Percentiles rank a stretch among this genome's conserved stretches.
Conservation (phyloP, 2,888 invertebrate genomes). For the Caenorhabditis parvicauda region DNA sequence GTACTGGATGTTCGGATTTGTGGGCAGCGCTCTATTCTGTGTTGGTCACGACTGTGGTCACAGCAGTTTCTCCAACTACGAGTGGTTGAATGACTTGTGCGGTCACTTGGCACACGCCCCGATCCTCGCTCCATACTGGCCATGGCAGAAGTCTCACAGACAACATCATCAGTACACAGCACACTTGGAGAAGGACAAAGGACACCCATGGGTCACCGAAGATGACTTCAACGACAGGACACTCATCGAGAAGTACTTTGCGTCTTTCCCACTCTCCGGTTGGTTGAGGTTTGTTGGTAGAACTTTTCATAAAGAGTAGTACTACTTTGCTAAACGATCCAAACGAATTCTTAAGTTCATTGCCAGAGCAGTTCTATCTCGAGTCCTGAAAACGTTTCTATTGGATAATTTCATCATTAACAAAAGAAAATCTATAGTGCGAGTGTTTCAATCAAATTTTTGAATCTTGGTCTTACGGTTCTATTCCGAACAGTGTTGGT, state of each 20-base stretch:
- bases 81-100: slow-evolving; percentile 51
- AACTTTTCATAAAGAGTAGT: not conserved
- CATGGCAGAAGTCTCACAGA: slow-evolving; percentile 55
- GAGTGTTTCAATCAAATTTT: too few relatives aligned
- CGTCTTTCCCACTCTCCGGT: slow-evolving; percentile 53
- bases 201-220: slow-evolving; percentile 55
- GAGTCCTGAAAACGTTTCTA: too few relatives aligned
- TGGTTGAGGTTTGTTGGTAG: slow-evolving; percentile 44
- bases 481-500: too few relatives aligned
- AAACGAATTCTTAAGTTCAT: not conserved
- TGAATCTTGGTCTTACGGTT: too few relatives aligned
- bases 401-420: too few relatives aligned
- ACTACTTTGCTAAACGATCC: not conserved
- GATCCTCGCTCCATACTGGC: slow-evolving; percentile 52
- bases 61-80: slow-evolving; percentile 48
- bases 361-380: not conserved
- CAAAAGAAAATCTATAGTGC: too few relatives aligned
- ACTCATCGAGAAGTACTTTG: slow-evolving; percentile 40
- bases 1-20: slow-evolving; percentile 54
- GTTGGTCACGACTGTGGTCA: slow-evolving; percentile 57
- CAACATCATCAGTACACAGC: slow-evolving; percentile 55
- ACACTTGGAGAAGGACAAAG: slow-evolving; percentile 51
- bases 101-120: slow-evolving; percentile 54
- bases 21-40: slow-evolving; percentile 45
- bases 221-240: slow-evolving; percentile 35